Evolutionary conservation across 2,797 vertebrate species (phyloP), one percentile per base, ranked within the genome.

Genomic region (Acridotheres tristis): DNA sequence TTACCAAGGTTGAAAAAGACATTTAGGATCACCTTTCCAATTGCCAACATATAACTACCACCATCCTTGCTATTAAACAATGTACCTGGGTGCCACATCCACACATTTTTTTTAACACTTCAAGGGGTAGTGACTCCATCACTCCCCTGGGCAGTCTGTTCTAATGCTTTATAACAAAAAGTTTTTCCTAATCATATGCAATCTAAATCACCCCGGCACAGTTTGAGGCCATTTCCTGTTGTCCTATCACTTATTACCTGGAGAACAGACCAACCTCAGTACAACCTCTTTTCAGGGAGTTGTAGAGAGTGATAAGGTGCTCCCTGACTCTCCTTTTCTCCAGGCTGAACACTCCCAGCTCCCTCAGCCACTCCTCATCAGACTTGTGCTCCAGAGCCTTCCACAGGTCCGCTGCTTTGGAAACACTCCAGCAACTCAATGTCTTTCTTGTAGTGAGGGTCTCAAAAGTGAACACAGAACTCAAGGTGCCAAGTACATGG

Each of bases 351-450:
- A 82, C 0, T 6, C 7, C 8, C 21, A 43, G 18, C 34, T 55
- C 4, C 1, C 13, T 32, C 48, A 62, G 55, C 6, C 0, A 0
- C 5, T 32, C 9, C 3, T 29, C 32, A 42, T 5, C 11, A 32
- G 15, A 42, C 10, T 1, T 25, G 22, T 48, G 22, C 19, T 25
- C 55, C 32, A 48, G 13, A 62, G 9, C 36, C 13, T 25, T 68
- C 13, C 7, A 1, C 36, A n/a, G 16, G 6, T 55, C 22, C 0
- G 0, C 1, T 62, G 7, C 6, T 16, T 30, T 62, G 48, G 32
- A 36, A 36, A 21, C 0, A 0, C 3, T 69, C 42, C 23, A n/a
- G 23, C 11, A 0, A 1, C 11, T 62, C 32, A 50, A 1, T 14
- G 21, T 13, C 25, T 1, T 53, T 58, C 2, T 16, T 43, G 23